Conservation (phyloP, 1,140 invertebrate genomes). For the Drosophila novamexicana region DNA sequence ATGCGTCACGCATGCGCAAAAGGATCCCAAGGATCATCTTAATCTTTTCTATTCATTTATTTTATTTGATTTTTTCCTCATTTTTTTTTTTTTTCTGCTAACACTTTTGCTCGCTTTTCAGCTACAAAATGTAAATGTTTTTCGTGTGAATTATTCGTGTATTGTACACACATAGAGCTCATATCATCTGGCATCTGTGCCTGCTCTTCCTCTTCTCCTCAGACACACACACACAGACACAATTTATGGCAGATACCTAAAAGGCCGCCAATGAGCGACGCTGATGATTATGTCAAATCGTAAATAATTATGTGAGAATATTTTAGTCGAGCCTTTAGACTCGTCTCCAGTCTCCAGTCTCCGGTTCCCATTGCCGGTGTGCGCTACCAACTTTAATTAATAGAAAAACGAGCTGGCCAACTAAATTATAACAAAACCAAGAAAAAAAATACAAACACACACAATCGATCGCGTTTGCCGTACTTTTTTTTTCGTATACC, state of each 20-base stretch:
- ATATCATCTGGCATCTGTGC: conserved; percentile 14
- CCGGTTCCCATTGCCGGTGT: conserved; percentile 25
- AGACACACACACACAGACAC: neutral
- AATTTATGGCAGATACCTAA: conserved; percentile 36
- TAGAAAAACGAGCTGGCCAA: conserved; percentile 70
- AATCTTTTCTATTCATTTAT: conserved; percentile 43
- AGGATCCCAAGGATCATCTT: conserved; percentile 70
- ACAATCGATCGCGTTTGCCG: conserved; percentile 22
- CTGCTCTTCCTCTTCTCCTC: neutral
- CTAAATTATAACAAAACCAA: conserved; percentile 69
- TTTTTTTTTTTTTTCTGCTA: conserved; percentile 5
- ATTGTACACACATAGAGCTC: neutral
- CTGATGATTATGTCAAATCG: conserved; percentile 83
- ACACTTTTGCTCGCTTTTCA: conserved; percentile 33
- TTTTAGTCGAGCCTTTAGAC: conserved; percentile 52
- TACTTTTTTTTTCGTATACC: neutral
- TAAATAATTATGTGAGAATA: conserved; percentile 84
- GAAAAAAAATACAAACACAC: conserved; percentile 2
- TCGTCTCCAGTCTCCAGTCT: conserved; percentile 22
- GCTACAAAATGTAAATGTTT: conserved; percentile 49
- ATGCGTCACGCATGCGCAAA: conserved; percentile 73
- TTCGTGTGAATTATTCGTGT: conserved; percentile 4
- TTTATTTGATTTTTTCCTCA: conserved; percentile 34
- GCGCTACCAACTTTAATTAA: conserved; percentile 70
- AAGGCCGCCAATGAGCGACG: conserved; percentile 39